Conservation (phyloP, 1,140 invertebrate genomes). For the Macrobrachium rosenbergii region DNA sequence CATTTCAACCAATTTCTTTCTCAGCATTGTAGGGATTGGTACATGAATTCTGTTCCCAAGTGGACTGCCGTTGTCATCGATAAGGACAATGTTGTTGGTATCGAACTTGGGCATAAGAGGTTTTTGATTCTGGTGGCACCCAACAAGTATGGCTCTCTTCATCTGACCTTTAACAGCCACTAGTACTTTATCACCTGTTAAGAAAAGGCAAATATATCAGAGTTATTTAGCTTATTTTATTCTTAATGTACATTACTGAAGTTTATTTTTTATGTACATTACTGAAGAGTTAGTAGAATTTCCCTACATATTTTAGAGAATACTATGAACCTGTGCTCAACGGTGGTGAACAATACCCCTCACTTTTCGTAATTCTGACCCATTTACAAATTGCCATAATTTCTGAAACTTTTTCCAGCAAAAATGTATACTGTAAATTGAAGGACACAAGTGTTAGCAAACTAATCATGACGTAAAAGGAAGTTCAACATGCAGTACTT, state of each 20-base stretch:
- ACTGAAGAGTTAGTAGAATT: neutral
- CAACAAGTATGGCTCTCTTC: conserved; percentile 95
- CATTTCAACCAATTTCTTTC: conserved; percentile 87
- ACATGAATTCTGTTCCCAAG: conserved; percentile 94
- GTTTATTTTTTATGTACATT: no score
- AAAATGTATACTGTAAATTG: no score
- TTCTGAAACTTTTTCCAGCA: no score
- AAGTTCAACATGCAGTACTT: no score
- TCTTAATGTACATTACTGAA: neutral
- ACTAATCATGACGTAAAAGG: no score
- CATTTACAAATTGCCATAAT: no score
- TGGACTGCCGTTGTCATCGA: conserved; percentile 94
- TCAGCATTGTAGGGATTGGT: conserved; percentile 92
- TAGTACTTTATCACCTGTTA: conserved; percentile 87
- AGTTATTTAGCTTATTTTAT: neutral
- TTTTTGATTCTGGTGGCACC: conserved; percentile 87
- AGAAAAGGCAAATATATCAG: conserved; percentile 64
- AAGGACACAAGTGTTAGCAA: no score
- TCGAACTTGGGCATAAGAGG: conserved; percentile 92
- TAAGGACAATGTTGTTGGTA: conserved; percentile 95
- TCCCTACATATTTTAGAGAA: neutral
- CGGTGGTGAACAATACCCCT: no score
- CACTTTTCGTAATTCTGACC: no score
- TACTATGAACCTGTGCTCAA: no score
- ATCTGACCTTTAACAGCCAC: conserved; percentile 98